A percentile compares a stretch with the other conserved stretches of the same genome.
Conservation (phyloP, 2,797 vertebrate species). For the Esox lucius region DNA sequence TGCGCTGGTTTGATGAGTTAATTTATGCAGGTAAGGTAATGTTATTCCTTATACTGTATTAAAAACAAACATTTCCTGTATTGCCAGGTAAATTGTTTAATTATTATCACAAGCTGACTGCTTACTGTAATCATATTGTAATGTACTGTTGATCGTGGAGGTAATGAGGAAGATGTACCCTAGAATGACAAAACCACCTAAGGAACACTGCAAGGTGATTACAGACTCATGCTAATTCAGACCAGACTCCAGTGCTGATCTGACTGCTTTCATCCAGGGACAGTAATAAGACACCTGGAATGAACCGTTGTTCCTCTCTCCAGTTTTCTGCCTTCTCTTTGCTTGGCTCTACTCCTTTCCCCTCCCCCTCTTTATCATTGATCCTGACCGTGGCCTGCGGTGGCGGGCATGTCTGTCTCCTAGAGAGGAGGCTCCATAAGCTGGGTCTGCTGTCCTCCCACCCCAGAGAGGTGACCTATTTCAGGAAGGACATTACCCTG, state of each 20-base stretch:
- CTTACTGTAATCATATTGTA: not conserved
- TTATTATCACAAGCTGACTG: not conserved
- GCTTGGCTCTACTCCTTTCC: not conserved
- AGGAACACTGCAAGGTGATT: not conserved
- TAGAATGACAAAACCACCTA: no score
- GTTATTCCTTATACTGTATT: not conserved
- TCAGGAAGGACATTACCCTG: constrained; percentile 60
- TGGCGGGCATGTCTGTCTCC: not conserved
- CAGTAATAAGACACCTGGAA: constrained; percentile 12
- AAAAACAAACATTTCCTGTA: not conserved
- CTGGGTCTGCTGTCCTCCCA: constrained; percentile 70
- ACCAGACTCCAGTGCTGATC: not conserved
- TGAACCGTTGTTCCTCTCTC: not conserved
- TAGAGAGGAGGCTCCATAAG: constrained; percentile 74
- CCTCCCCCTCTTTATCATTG: not conserved
- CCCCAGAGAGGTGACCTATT: constrained; percentile 67
- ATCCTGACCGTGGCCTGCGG: not conserved
- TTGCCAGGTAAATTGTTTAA: not conserved
- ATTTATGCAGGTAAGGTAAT: constrained; percentile 63
- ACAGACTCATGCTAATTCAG: constrained; percentile 4
- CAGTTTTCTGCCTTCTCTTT: not conserved
- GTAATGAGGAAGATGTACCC: not conserved
- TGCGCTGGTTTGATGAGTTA: constrained; percentile 76
- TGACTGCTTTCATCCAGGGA: not conserved
- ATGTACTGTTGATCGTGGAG: not conserved